phyloP scores from a whole-genome alignment of 2,797 vertebrate genomes.

The Enteromius anoplus region DNA sequence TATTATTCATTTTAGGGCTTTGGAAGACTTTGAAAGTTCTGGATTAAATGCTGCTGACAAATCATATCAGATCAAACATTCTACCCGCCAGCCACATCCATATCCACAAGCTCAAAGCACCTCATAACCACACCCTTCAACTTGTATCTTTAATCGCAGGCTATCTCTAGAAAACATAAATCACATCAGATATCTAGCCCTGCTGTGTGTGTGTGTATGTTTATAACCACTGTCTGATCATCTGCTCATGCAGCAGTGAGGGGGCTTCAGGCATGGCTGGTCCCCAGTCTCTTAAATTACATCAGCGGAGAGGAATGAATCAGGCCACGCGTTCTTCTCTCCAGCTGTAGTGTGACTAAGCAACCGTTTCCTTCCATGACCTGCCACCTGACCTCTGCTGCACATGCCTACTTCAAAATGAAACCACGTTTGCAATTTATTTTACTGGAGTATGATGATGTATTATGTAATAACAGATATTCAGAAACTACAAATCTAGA shows the following conservation, averaged over 20 bases:
- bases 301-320: slow-evolving; percentile 70
- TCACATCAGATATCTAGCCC: slow-evolving; percentile 22
- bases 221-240: slow-evolving; percentile 16
- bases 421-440: neutral
- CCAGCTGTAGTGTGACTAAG: slow-evolving; percentile 69
- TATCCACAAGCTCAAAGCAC: slow-evolving; percentile 4
- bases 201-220: slow-evolving; percentile 34
- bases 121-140: slow-evolving; percentile 21
- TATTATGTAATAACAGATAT: neutral
- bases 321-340: slow-evolving; percentile 67
- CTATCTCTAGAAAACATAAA: slow-evolving; percentile 33
- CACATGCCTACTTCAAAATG: neutral
- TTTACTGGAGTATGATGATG: neutral
- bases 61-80: slow-evolving; percentile 31
- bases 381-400: slow-evolving; percentile 40
- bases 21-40: neutral
- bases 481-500: neutral
- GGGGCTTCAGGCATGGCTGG: slow-evolving; percentile 28
- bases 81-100: slow-evolving; percentile 19
- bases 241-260: slow-evolving; percentile 39
- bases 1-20: neutral
- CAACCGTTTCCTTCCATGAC: slow-evolving; percentile 58
- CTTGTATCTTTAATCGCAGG: slow-evolving; percentile 40
- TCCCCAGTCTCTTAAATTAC: slow-evolving; percentile 65
- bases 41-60: slow-evolving; percentile 25